Base-by-base conservation (phyloP, 2,797 vertebrate genomes). In the Gallinago nigripennis region DNA sequence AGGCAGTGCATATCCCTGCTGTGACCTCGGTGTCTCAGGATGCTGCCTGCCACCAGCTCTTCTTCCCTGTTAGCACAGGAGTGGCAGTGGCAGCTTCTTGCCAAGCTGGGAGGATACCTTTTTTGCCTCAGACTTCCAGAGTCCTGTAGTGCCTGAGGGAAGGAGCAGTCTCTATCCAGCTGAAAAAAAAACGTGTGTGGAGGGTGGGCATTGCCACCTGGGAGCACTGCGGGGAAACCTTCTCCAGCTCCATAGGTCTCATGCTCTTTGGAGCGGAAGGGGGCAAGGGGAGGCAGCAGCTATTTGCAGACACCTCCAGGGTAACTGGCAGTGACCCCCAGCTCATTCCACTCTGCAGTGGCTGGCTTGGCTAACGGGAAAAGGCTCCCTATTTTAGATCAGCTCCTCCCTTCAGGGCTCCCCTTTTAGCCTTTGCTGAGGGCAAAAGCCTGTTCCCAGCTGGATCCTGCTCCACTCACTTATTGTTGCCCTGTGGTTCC, bases 401-500 rank as follows among this genome's bases (percentile, higher is more conserved):
- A 77, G 78, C 96, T 92, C 82, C 82, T 91, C 88, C 83, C 78
- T 94, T 88, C 37, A 75, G 54, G 54, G 46, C 14, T 90, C 76
- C 48, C 50, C 64, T 94, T 94, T 88, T 77, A 79, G 77, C 61
- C 56, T 93, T 86, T 61, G 45, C 83, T 92, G 82, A 1, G 16
- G 92, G 72, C 85, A 92, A 83, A 88, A 91, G 61, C 39, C 69
- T 81, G 33, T 75, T 95, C 57, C 85, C 90, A 91, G 93, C 33
- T 91, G 87, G 76, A 72, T 88, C 39, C 51, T 81, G 51, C 63
- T 84, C 43, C 7, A 28, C 46, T 86, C 0, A 0, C 10, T 93
- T 58, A 50, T 41, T 70, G 45, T 50, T 75, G 64, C 60, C 69
- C 28, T 83, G 58, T 56, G 82, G 80, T 86, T 94, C 11, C 2